These are phyloP conservation scores for Philypnodon macrostomus DNA, from an alignment of 2,797 vertebrate species.

Conservation along the genomic window DNA sequence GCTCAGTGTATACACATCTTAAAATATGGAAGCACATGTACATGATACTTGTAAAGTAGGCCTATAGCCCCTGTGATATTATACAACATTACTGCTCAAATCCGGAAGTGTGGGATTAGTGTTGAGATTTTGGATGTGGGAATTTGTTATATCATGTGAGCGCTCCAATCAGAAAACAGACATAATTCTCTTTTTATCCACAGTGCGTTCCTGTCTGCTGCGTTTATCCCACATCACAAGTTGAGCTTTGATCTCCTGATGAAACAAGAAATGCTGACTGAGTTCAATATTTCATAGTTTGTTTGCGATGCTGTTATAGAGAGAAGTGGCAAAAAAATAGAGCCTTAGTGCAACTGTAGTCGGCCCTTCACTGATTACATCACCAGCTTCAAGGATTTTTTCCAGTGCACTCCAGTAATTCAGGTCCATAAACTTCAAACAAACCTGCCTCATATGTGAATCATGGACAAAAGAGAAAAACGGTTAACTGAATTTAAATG, in stretches of 20 bases:
- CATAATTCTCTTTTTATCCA: slow-evolving; percentile 32
- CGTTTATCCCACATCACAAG: slow-evolving; percentile 31
- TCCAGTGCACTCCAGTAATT: slow-evolving; percentile 29
- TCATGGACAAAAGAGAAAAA: slow-evolving; percentile 8
- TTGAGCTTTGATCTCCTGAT: slow-evolving; percentile 32
- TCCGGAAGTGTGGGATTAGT: slow-evolving; percentile 34
- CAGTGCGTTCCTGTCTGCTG: slow-evolving; percentile 9
- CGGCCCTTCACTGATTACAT: slow-evolving; percentile 43
- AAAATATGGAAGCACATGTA: no score
- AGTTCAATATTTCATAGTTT: slow-evolving; percentile 24
- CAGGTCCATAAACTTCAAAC: slow-evolving; percentile 45
- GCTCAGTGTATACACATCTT: no score
- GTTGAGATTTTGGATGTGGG: slow-evolving; percentile 25
- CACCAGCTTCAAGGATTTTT: slow-evolving; percentile 37
- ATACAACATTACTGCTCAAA: slow-evolving; percentile 29
- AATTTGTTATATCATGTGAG: slow-evolving; percentile 21
- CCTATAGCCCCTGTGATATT: slow-evolving; percentile 19
- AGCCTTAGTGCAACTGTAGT: slow-evolving; percentile 16
- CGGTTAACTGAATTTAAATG: slow-evolving; percentile 33
- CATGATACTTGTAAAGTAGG: slow-evolving; percentile 16
- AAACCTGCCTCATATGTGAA: slow-evolving; percentile 49
- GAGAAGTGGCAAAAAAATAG: slow-evolving; percentile 8
- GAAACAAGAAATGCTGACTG: slow-evolving; percentile 13
- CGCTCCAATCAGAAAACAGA: slow-evolving; percentile 39
- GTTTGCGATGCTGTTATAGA: slow-evolving; percentile 26